These are phyloP conservation scores for Perca flavescens DNA, from an alignment of 2,113 vertebrate species.

Conservation along the genomic window DNA sequence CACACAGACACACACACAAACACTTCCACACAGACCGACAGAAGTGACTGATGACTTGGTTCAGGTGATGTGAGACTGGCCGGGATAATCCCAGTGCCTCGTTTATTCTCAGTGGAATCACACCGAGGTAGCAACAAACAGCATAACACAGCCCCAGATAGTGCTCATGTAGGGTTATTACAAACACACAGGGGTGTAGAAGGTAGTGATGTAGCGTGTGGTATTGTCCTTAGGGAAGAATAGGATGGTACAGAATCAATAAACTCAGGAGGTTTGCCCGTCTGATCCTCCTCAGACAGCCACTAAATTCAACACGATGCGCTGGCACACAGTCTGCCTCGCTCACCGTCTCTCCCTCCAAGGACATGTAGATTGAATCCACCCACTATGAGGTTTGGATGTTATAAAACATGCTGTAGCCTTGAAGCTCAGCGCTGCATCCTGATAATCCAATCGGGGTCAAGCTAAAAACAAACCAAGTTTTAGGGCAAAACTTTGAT, in stretches of 20 bases:
- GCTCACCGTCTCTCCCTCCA: constrained; percentile 52
- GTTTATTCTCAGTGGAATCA: constrained; percentile 49
- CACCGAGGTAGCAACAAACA: constrained; percentile 60
- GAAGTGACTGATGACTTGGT: constrained; percentile 67
- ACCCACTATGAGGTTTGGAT: constrained; percentile 50
- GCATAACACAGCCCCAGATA: constrained; percentile 40
- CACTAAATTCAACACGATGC: constrained; percentile 48
- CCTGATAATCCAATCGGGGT: constrained; percentile 66
- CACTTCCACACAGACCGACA: not conserved
- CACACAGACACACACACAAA: constrained; percentile 21
- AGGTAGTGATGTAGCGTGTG: constrained; percentile 40
- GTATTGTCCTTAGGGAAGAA: constrained; percentile 42
- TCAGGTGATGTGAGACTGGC: constrained; percentile 59
- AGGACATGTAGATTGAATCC: constrained; percentile 63
- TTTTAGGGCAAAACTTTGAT: constrained; percentile 59
- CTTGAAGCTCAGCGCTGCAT: constrained; percentile 65
- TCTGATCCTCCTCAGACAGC: constrained; percentile 65
- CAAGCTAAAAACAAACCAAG: constrained; percentile 55
- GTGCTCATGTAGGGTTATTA: constrained; percentile 43
- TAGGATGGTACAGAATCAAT: constrained; percentile 67
- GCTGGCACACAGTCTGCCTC: constrained; percentile 20
- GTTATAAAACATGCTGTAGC: constrained; percentile 62
- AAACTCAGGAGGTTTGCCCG: constrained; percentile 62
- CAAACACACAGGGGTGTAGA: constrained; percentile 46
- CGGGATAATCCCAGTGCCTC: constrained; percentile 67